These are phyloP conservation scores for Drosophila tropicalis DNA, from an alignment of 1,140 invertebrate genomes.

Conservation along the genomic window DNA sequence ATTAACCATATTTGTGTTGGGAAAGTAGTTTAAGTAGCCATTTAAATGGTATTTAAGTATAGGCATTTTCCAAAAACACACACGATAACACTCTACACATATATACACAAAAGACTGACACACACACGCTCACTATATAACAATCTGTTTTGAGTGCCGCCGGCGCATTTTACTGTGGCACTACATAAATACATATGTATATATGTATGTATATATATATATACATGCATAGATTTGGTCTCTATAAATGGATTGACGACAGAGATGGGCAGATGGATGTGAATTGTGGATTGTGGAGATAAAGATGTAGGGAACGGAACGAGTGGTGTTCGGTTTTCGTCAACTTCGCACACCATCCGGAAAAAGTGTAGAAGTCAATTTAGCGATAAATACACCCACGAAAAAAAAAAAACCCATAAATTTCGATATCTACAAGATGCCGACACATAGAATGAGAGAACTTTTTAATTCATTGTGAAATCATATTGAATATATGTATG, in stretches of 20 bases:
- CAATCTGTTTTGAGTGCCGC: conserved; percentile 18
- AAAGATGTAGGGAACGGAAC: not conserved
- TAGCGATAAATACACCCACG: conserved; percentile 35
- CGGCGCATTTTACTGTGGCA: not conserved
- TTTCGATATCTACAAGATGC: conserved; percentile 54
- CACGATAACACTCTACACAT: conserved; percentile 10
- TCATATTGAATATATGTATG: not conserved
- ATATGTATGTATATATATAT: too few species aligned
- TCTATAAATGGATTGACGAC: conserved; percentile 11
- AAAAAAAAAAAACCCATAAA: conserved; percentile 46
- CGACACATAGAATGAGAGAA: conserved; percentile 36
- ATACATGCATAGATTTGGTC: conserved; percentile 1
- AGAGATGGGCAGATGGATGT: not conserved
- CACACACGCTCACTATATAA: conserved; percentile 3
- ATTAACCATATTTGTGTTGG: conserved; percentile 41
- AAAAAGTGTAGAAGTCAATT: conserved; percentile 30
- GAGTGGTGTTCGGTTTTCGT: conserved; percentile 3
- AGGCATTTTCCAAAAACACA: conserved; percentile 49
- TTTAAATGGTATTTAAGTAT: conserved; percentile 69
- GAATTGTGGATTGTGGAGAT: not conserved
- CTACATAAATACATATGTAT: conserved; percentile 1
- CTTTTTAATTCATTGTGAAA: conserved; percentile 19
- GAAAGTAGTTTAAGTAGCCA: conserved; percentile 75
- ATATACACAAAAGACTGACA: not conserved
- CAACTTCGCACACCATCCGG: conserved; percentile 39